Base-by-base conservation (phyloP, 2,888 invertebrate genomes). In the Ceramica pisi region DNA sequence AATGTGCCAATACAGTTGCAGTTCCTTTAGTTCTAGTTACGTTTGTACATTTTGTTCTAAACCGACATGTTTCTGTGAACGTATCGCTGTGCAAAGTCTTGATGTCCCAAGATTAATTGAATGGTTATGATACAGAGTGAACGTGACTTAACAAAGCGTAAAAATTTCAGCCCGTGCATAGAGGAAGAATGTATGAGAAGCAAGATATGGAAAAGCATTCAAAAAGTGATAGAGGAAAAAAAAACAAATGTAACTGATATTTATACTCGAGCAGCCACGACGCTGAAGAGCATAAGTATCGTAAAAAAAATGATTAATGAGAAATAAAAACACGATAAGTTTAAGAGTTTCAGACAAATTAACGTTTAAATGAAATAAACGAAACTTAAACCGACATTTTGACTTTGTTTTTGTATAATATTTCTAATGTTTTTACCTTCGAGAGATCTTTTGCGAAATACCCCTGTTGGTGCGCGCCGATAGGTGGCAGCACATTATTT, bases 401-500 rank as follows among this genome's bases (percentile, higher is more conserved):
- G 90, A 88, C 80, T 85, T 84, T 78, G 78, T 87, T 92, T 90
- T 92, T 90, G 90, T 92, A 92, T 90, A 93, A 90, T 93, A 94
- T 91, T 91, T 93, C 92, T 93, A 94, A 90, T 92, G 71, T 97
- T 97, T 97, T 98, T 98, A 98, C 98, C 98, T 98, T 98, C 98
- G 98, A 98, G 98, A 97, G 98, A 98, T 98, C 98, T 98, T 98
- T 98, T 98, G 98, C 98, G 98, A 98, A 98, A 98, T 97, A 98
- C 98, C 97, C 98, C 98, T 98, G 96, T 92, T 92, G 95, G 93
- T 92, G 94, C 93, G 92, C 95, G 95, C 93, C 94, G 95, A 93
- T 92, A 94, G 94, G 87, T 92, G 94, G 95, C 94, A 94, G 95
- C 95, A 93, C 90, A 92, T 92, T 90, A 92, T 92, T 90, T 94